phyloP scores from a whole-genome alignment of 2,113 vertebrate genomes.

The Odontesthes bonariensis region DNA sequence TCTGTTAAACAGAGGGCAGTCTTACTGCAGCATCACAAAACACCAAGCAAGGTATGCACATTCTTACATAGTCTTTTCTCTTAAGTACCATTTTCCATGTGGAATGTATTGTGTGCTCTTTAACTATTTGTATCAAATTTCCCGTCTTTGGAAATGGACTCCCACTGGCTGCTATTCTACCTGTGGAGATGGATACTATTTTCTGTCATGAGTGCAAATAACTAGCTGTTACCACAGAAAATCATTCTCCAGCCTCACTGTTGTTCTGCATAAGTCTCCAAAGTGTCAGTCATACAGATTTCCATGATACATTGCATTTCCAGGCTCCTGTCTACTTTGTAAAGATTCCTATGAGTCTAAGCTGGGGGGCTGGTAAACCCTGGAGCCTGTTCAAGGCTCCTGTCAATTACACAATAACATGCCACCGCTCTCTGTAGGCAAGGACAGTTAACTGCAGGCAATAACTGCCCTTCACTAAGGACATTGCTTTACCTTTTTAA shows the following conservation, averaged over 20 bases:
- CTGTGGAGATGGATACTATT: constrained; percentile 17
- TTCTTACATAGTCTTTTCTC: background rate
- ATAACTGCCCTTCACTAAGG: background rate
- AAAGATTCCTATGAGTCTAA: constrained; percentile 37
- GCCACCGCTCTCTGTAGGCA: constrained; percentile 72
- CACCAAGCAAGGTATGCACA: background rate
- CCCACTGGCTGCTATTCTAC: constrained; percentile 27
- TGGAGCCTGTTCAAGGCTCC: background rate
- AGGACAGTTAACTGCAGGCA: constrained; percentile 34
- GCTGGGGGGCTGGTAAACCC: constrained; percentile 18
- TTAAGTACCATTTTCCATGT: background rate
- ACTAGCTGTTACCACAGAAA: constrained; percentile 1
- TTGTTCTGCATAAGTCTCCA: constrained; percentile 9
- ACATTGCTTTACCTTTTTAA: constrained; percentile 27
- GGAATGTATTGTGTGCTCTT: background rate
- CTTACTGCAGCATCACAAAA: background rate
- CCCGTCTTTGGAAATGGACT: constrained; percentile 22
- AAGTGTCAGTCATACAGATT: constrained; percentile 27
- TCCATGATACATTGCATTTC: constrained; percentile 6
- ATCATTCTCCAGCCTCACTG: constrained; percentile 9
- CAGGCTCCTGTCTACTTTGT: constrained; percentile 14
- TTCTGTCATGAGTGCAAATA: constrained; percentile 22
- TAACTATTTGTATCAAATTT: constrained; percentile 8
- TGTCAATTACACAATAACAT: constrained; percentile 20
- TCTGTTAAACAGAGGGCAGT: background rate